Conservation (phyloP, 2,888 invertebrate genomes). For the Crepidodera aurea region DNA sequence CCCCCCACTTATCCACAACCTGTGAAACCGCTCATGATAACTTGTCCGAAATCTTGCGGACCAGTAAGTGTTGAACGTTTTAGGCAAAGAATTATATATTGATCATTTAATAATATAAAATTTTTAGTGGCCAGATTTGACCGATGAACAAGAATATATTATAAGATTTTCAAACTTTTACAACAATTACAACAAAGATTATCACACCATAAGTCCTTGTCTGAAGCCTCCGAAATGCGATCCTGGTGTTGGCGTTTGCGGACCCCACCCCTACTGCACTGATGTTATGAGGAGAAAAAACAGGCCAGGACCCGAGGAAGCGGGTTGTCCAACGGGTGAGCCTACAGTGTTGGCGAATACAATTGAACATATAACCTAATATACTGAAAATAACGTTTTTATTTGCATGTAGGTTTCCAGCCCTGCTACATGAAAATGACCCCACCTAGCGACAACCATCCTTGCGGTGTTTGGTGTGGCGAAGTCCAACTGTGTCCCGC, state of each 20-base stretch:
- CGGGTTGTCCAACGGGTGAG: conserved; percentile 55
- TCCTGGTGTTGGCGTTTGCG: conserved; percentile 37
- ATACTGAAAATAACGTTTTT: too few relatives aligned
- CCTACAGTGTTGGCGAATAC: too few relatives aligned
- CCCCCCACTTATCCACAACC: conserved; percentile 53
- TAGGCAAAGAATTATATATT: too few relatives aligned
- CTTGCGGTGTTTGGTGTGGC: conserved; percentile 57
- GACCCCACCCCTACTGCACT: conserved; percentile 48
- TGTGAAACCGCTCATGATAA: conserved; percentile 53
- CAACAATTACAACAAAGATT: conserved; percentile 55
- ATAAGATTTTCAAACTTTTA: conserved; percentile 53
- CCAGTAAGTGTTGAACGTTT: neutral
- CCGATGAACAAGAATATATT: conserved; percentile 40
- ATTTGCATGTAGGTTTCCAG: conserved; percentile 54
- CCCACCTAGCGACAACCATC: conserved; percentile 55
- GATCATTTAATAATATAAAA: neutral
- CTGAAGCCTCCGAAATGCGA: conserved; percentile 7
- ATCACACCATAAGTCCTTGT: conserved; percentile 34
- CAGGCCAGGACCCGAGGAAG: conserved; percentile 10
- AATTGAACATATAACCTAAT: too few relatives aligned
- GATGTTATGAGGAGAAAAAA: conserved; percentile 42
- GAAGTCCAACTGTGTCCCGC: conserved; percentile 56
- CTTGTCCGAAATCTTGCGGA: conserved; percentile 20
- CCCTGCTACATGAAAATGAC: conserved; percentile 56
- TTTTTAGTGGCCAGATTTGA: conserved; percentile 36